Evolutionary conservation across 1,140 invertebrate species (phyloP).

Genomic region (Orchestia grillus): DNA sequence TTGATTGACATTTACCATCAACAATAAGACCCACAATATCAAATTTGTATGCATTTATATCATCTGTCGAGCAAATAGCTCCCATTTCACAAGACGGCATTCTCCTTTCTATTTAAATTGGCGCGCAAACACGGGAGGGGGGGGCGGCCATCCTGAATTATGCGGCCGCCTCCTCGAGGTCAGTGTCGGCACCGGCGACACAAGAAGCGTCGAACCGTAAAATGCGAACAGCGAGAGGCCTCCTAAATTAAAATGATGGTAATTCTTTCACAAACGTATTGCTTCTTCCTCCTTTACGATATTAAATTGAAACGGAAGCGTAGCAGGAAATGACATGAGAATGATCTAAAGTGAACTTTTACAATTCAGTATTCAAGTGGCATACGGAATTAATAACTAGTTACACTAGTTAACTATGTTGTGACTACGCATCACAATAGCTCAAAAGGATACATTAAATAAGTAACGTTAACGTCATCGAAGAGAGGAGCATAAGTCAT

Average conservation of each 20-base stretch:
- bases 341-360: no score
- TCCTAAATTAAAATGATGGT: not conserved
- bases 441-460: no score
- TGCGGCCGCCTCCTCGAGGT: not conserved
- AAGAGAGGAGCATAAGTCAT: no score
- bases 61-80: not conserved
- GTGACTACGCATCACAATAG: no score
- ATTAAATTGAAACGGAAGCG: no score
- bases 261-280: not conserved
- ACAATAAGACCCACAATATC: not conserved
- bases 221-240: not conserved
- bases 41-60: not conserved
- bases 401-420: no score
- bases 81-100: not conserved
- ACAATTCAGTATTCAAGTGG: no score
- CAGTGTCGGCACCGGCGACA: not conserved
- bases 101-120: not conserved
- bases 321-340: no score
- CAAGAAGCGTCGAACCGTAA: not conserved
- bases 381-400: no score
- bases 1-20: not conserved
- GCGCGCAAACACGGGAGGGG: not conserved
- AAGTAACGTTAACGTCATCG: no score
- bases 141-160: not conserved
- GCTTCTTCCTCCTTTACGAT: not conserved